A percentile compares a stretch with the other conserved stretches of the same genome.
Evolutionary conservation across 37 sponge, comb jelly and placozoan species (phyloP).

Genomic region (Oopsacas minuta): DNA sequence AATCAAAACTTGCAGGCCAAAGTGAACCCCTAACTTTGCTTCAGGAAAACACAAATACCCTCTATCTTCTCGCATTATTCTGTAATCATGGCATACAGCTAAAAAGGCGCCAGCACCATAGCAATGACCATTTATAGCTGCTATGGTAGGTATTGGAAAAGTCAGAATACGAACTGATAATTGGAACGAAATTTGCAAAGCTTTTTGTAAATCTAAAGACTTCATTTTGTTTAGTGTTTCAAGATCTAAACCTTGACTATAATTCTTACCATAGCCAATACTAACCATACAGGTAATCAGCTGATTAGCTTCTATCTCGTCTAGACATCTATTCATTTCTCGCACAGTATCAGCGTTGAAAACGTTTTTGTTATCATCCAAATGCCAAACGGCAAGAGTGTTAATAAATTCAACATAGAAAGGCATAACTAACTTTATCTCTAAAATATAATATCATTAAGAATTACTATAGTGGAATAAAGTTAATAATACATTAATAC

Average conservation of each 20-base stretch:
- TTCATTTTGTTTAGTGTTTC: background rate
- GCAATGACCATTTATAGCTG: background rate
- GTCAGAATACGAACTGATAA: background rate
- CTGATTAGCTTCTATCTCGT: background rate
- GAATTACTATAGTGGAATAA: too few relatives aligned
- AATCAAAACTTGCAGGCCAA: slow-evolving; percentile 2
- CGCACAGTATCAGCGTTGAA: background rate
- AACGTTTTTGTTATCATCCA: background rate
- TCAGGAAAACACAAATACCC: slow-evolving; percentile 13
- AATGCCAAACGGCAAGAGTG: background rate
- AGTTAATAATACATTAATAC: too few relatives aligned
- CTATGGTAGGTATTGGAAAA: background rate
- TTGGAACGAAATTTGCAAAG: background rate
- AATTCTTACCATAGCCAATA: slow-evolving; percentile 7
- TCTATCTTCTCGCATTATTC: slow-evolving; percentile 2
- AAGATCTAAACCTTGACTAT: background rate
- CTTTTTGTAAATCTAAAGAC: background rate
- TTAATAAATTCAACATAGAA: background rate
- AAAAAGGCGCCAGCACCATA: background rate
- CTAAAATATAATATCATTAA: background rate
- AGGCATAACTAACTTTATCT: background rate
- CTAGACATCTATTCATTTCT: background rate
- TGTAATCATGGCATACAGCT: background rate
- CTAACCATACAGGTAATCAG: background rate
- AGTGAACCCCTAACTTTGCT: background rate